Base-by-base conservation (phyloP, 1,140 invertebrate species). In the Apis dorsata region DNA sequence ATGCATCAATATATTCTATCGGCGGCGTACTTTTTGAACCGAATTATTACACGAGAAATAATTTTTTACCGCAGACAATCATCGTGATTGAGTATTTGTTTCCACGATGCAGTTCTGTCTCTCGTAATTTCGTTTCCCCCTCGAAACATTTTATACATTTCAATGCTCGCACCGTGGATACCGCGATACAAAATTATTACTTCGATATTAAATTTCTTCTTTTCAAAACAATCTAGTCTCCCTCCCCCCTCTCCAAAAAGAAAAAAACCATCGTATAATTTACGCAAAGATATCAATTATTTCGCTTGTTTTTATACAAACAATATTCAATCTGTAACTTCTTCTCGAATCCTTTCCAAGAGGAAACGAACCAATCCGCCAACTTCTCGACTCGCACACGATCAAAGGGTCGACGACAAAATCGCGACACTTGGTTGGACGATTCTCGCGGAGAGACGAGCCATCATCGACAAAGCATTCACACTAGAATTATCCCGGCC, bases 371-470 rank as follows among this genome's bases (percentile, higher is more conserved):
- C 24, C 21, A 49, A 28, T 17, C 44, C 21, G 34, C 62, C 34
- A 28, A 79, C 44, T 71, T 62, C 51, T 0, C 55, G 13, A 49
- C 34, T 51, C 44, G n/a, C 8, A 4, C 15, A 21, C 59, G 34
- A 79, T 55, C 78, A 79, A 7, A 49, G 28, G 24, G 9, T 34
- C 28, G 77, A 24, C 24, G 11, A 70, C 60, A n/a, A 79, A 79
- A 57, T 4, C 21, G 19, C 11, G 63, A 69, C 34, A 57, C 53
- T 49, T 71, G 44, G 77, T 49, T 34, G 15, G 77, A 10, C 53
- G 34, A 57, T 79, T 70, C 60, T 28, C 34, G 34, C 34, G 53
- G 53, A 24, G 49, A 60, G 57, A n/a, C 53, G 21, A 53, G 24
- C 44, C 24, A 5, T n/a, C 21, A 5, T n/a, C 21, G 21, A 34